Percentiles rank a stretch among this genome's conserved stretches.
Conservation (phyloP, 2,797 vertebrate genomes). For the Synanceia verrucosa region DNA sequence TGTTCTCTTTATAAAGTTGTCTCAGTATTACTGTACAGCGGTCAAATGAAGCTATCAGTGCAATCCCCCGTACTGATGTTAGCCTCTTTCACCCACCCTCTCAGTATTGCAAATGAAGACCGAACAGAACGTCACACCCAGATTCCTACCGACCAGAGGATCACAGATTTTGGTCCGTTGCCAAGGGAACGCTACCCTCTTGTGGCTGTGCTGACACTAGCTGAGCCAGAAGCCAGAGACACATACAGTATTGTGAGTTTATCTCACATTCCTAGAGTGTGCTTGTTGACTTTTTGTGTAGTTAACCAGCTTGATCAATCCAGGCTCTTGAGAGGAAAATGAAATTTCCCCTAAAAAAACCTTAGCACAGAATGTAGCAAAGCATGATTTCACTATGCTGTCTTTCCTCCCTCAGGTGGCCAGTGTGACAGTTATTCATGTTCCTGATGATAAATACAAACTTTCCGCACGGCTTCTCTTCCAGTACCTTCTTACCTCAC, state of each 20-base stretch:
- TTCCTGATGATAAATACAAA: constrained; percentile 90
- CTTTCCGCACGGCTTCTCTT: constrained; percentile 90
- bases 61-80: not conserved
- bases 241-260: constrained; percentile 90
- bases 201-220: constrained; percentile 87
- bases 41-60: not conserved
- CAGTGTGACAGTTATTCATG: constrained; percentile 89
- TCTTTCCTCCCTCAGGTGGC: constrained; percentile 81
- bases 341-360: too few relatives aligned
- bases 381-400: not conserved
- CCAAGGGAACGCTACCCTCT: constrained; percentile 91
- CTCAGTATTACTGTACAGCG: not conserved
- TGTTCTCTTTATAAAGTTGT: not conserved
- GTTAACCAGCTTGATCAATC: too few relatives aligned
- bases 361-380: too few relatives aligned
- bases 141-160: constrained; percentile 82
- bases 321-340: not conserved
- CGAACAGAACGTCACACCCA: constrained; percentile 79
- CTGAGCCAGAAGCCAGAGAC: constrained; percentile 83
- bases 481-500: constrained; percentile 91
- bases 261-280: not conserved
- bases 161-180: constrained; percentile 88
- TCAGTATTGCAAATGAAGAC: constrained; percentile 84
- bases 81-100: constrained; percentile 55
- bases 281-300: not conserved